phyloP scores from a whole-genome alignment of 2,888 invertebrate species.

The Drosophila histrio region DNA sequence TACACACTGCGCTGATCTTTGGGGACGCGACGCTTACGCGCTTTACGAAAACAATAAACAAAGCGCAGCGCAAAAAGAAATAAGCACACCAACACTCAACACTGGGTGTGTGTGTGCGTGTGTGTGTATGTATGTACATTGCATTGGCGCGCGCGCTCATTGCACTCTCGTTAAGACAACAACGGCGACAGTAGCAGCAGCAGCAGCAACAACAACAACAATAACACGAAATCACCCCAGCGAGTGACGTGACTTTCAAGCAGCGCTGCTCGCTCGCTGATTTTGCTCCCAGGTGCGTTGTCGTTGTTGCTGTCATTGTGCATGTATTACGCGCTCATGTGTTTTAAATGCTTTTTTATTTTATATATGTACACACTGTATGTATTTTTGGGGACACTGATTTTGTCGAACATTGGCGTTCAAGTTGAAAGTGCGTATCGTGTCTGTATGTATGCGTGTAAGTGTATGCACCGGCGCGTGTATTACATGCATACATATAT shows the following conservation, averaged over 20 bases:
- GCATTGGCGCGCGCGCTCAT: slow-evolving; percentile 58
- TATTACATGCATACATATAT: slow-evolving; percentile 3
- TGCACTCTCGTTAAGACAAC: slow-evolving; percentile 51
- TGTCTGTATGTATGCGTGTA: slow-evolving; percentile 3
- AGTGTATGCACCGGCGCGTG: slow-evolving; percentile 39
- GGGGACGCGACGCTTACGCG: slow-evolving; percentile 32
- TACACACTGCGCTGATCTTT: slow-evolving; percentile 15
- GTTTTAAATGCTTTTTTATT: slow-evolving; percentile 28
- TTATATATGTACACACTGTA: neutral
- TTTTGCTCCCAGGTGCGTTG: slow-evolving; percentile 58
- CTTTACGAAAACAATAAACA: slow-evolving; percentile 52
- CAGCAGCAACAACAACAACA: slow-evolving; percentile 10
- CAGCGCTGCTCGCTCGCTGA: slow-evolving; percentile 34
- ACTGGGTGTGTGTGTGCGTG: neutral
- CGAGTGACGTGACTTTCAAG: slow-evolving; percentile 62
- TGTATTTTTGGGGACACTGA: slow-evolving; percentile 66
- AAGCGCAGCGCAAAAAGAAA: slow-evolving; percentile 46
- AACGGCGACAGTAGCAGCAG: neutral
- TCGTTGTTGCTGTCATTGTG: slow-evolving; percentile 37
- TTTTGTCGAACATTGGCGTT: slow-evolving; percentile 39
- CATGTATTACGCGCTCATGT: slow-evolving; percentile 19
- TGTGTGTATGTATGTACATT: slow-evolving; percentile 8
- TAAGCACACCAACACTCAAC: slow-evolving; percentile 32
- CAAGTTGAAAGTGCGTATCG: slow-evolving; percentile 57
- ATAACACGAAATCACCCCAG: slow-evolving; percentile 42